Conservation (phyloP, 2,113 vertebrate genomes). For the Nesospiza acunhae region DNA sequence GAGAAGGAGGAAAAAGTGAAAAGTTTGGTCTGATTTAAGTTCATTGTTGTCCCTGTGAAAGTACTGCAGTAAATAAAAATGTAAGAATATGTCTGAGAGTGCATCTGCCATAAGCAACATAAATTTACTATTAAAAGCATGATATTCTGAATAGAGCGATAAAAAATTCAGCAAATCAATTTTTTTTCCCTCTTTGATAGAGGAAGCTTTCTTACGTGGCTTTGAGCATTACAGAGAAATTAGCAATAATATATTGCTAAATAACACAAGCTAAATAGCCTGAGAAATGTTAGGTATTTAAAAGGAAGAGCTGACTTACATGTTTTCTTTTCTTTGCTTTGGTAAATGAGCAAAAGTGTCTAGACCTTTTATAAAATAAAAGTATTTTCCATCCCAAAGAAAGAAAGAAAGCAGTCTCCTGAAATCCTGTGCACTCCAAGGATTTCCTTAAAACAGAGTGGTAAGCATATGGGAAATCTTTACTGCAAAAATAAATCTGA, state of each 20-base stretch:
- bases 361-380: not conserved
- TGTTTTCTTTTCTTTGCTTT: not conserved
- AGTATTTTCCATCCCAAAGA: not conserved
- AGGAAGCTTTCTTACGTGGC: not conserved
- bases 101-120: not conserved
- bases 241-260: not conserved
- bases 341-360: not conserved
- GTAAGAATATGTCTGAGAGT: not conserved
- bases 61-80: not conserved
- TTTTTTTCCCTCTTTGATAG: not conserved
- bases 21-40: not conserved
- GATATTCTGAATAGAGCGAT: not conserved
- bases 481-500: not conserved
- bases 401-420: not conserved
- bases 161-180: rapidly evolving
- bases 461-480: not conserved
- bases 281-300: not conserved
- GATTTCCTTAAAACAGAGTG: not conserved
- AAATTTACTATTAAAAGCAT: not conserved
- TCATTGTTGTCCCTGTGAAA: not conserved
- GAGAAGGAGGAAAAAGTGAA: not conserved
- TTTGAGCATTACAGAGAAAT: not conserved
- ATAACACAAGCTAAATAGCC: not conserved
- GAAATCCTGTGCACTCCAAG: not conserved
- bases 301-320: rapidly evolving